Percentiles rank a stretch among this genome's conserved stretches.
Evolutionary conservation across 2,797 vertebrate species (phyloP).

Genomic region (Amblyopsis hoosieri): DNA sequence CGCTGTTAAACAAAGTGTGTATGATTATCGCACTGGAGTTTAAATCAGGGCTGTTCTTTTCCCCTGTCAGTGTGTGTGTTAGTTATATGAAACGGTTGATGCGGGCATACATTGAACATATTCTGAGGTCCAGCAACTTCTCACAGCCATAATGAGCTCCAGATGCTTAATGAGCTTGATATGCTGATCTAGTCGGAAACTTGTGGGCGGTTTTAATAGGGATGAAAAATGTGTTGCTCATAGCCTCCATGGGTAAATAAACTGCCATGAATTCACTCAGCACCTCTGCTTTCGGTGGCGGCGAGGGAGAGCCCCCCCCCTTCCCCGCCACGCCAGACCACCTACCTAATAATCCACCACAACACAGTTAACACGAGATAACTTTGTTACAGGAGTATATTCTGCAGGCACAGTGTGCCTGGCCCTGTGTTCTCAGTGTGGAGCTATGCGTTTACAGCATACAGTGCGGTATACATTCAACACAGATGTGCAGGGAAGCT

Average conservation of each 20-base stretch:
- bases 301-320: constrained; percentile 16
- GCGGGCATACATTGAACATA: constrained; percentile 43
- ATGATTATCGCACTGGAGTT: constrained; percentile 1
- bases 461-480: constrained; percentile 1
- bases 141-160: constrained; percentile 51
- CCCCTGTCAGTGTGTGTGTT: not conserved
- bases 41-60: constrained; percentile 3
- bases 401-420: constrained; percentile 18
- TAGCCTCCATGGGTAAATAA: constrained; percentile 57
- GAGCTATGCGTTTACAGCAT: constrained; percentile 12
- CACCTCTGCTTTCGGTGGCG: constrained; percentile 40
- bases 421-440: not conserved
- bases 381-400: constrained; percentile 18
- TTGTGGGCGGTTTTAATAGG: constrained; percentile 49
- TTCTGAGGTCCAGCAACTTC: constrained; percentile 44
- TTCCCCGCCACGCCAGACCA: constrained; percentile 32
- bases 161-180: constrained; percentile 71
- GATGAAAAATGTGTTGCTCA: constrained; percentile 58
- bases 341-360: constrained; percentile 37
- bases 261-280: constrained; percentile 35
- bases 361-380: constrained; percentile 33
- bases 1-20: constrained; percentile 7
- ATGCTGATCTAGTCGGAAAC: constrained; percentile 41
- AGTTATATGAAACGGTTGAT: constrained; percentile 20
- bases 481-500: constrained; percentile 8